Conservation (phyloP, 1,140 invertebrate species). For the Drosophila prosaltans region DNA sequence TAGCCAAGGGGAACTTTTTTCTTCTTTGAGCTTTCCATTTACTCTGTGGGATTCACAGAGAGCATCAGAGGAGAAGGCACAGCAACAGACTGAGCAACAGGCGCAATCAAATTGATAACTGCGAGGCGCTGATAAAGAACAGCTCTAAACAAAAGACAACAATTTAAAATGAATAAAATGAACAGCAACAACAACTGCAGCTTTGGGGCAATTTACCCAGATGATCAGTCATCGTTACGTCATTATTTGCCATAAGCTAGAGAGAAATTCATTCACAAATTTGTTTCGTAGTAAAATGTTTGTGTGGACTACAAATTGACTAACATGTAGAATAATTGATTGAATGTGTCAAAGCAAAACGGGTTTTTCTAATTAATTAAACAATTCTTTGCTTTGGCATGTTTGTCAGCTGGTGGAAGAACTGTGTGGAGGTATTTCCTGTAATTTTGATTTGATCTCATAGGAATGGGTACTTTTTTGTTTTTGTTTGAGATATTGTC, state of each 20-base stretch:
- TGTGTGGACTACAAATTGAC: slow-evolving; percentile 5
- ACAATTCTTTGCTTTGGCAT: background rate
- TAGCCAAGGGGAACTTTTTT: slow-evolving; percentile 3
- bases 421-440: background rate
- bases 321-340: background rate
- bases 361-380: background rate
- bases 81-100: too few species aligned
- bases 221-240: slow-evolving; percentile 2
- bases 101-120: background rate
- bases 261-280: slow-evolving; percentile 2
- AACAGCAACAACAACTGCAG: background rate
- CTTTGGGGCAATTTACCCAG: background rate
- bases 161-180: slow-evolving; percentile 9
- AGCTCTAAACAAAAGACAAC: background rate
- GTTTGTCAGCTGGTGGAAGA: background rate
- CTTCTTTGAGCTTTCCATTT: background rate
- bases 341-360: background rate
- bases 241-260: background rate
- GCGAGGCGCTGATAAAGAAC: slow-evolving; percentile 2
- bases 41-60: slow-evolving; percentile 1
- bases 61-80: background rate
- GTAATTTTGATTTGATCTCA: background rate
- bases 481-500: background rate
- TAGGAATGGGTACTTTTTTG: background rate
- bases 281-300: slow-evolving; percentile 11